A percentile compares a stretch with the other conserved stretches of the same genome.
Conservation (phyloP, 1,140 invertebrate genomes). For the Mesaphorura yosii region DNA sequence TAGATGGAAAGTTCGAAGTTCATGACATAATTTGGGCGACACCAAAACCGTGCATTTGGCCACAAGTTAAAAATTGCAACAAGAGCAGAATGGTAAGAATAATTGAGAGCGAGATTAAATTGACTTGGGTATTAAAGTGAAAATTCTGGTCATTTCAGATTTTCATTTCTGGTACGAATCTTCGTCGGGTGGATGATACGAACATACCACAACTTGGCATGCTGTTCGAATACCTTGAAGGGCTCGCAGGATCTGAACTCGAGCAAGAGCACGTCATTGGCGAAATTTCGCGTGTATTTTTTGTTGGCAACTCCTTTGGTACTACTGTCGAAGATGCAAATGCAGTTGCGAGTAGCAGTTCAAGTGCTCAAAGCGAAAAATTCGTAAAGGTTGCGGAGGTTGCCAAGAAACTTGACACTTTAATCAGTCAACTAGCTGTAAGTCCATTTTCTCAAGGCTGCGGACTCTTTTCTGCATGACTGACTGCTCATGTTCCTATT, state of each 20-base stretch:
- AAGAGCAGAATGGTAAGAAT: slow-evolving; percentile 24
- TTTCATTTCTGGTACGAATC: slow-evolving; percentile 20
- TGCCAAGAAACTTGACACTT: slow-evolving; percentile 19
- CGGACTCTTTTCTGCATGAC: not conserved
- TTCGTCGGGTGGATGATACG: too few species aligned
- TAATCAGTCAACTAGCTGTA: slow-evolving; percentile 23
- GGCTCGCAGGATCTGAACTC: slow-evolving; percentile 14
- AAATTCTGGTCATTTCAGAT: slow-evolving; percentile 13
- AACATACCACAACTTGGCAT: slow-evolving; percentile 8
- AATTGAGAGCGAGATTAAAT: not conserved
- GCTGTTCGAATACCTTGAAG: slow-evolving; percentile 25
- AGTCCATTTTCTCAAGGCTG: slow-evolving; percentile 2
- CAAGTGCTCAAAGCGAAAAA: slow-evolving; percentile 1
- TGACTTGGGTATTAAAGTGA: not conserved
- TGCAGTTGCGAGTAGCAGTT: too few species aligned
- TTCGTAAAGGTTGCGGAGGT: slow-evolving; percentile 1
- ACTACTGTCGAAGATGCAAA: slow-evolving; percentile 10
- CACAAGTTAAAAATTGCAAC: not conserved
- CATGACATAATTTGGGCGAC: slow-evolving; percentile 22
- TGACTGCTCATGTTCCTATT: slow-evolving; percentile 1
- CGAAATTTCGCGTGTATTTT: slow-evolving; percentile 16
- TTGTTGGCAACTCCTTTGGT: slow-evolving; percentile 21
- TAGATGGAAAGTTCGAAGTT: slow-evolving; percentile 27
- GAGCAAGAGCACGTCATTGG: slow-evolving; percentile 11
- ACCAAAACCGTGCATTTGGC: not conserved